phyloP scores from a whole-genome alignment of 2,797 vertebrate genomes.

The Rhabdomys pumilio region DNA sequence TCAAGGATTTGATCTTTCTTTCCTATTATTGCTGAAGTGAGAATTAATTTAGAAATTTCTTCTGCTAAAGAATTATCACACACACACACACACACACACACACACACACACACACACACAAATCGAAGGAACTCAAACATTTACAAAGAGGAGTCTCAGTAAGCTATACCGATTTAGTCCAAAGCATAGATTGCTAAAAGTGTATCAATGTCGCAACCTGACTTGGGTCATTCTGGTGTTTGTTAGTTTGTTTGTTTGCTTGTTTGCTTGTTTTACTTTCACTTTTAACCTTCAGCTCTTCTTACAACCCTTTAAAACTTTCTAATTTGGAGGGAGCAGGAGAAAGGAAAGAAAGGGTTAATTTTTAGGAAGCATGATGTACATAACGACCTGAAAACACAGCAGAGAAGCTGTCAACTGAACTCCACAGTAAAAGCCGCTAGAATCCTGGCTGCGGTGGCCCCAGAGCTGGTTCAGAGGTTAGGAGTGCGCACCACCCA shows the following conservation, averaged over 20 bases:
- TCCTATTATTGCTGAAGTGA: constrained; percentile 72
- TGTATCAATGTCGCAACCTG: background rate
- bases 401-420: background rate
- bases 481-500: background rate
- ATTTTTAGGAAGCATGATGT: constrained; percentile 63
- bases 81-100: constrained; percentile 73
- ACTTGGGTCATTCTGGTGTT: constrained; percentile 32
- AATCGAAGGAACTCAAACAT: constrained; percentile 59
- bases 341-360: too few relatives aligned
- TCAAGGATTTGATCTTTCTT: constrained; percentile 88
- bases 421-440: background rate
- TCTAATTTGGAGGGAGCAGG: background rate
- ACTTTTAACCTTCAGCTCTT: constrained; percentile 59
- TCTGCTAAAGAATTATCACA: constrained; percentile 54
- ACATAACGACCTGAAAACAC: constrained; percentile 24
- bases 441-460: background rate
- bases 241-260: background rate
- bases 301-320: constrained; percentile 35
- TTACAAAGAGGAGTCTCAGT: constrained; percentile 51
- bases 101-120: too few relatives aligned
- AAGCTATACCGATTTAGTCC: constrained; percentile 1
- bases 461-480: too few relatives aligned
- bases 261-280: background rate
- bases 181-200: constrained; percentile 48
- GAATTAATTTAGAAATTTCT: constrained; percentile 70